phyloP scores from a whole-genome alignment of 2,888 invertebrate species.

The Candidula unifasciata region DNA sequence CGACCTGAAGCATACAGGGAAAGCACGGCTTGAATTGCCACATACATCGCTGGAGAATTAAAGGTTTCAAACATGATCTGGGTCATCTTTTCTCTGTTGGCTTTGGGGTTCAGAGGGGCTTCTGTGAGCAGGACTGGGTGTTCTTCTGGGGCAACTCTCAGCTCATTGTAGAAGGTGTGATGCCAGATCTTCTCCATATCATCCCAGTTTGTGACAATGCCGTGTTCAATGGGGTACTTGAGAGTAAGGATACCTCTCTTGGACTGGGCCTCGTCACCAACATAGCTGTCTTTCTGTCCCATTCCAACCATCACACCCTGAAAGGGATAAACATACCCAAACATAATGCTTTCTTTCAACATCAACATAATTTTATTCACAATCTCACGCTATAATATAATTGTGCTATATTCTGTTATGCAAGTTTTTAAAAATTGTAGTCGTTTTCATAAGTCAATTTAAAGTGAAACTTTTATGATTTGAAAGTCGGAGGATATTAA shows the following conservation, averaged over 20 bases:
- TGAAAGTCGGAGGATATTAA: too few species aligned
- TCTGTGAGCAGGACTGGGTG: slow-evolving; percentile 94
- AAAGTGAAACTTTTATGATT: too few species aligned
- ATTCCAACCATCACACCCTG: slow-evolving; percentile 58
- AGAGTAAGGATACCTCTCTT: slow-evolving; percentile 56
- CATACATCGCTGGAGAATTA: slow-evolving; percentile 89
- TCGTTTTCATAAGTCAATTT: too few species aligned
- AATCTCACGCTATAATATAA: too few species aligned
- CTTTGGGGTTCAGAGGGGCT: slow-evolving; percentile 90
- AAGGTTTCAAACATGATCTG: slow-evolving; percentile 80
- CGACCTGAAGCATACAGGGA: slow-evolving; percentile 95
- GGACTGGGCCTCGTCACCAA: slow-evolving; percentile 55
- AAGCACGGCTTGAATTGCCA: slow-evolving; percentile 94
- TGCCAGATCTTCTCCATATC: slow-evolving; percentile 76
- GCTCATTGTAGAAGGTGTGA: slow-evolving; percentile 76
- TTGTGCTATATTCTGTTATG: too few species aligned
- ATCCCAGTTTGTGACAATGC: slow-evolving; percentile 75
- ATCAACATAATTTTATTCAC: too few species aligned
- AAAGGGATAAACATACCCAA: not conserved
- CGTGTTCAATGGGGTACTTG: slow-evolving; percentile 71
- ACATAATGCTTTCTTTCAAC: too few species aligned
- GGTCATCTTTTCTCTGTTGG: slow-evolving; percentile 97
- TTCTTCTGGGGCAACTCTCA: slow-evolving; percentile 80
- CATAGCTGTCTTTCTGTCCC: slow-evolving; percentile 57
- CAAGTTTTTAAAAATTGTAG: too few species aligned